phyloP scores from a whole-genome alignment of 2,113 vertebrate species.

The Stigmatopora nigra region DNA sequence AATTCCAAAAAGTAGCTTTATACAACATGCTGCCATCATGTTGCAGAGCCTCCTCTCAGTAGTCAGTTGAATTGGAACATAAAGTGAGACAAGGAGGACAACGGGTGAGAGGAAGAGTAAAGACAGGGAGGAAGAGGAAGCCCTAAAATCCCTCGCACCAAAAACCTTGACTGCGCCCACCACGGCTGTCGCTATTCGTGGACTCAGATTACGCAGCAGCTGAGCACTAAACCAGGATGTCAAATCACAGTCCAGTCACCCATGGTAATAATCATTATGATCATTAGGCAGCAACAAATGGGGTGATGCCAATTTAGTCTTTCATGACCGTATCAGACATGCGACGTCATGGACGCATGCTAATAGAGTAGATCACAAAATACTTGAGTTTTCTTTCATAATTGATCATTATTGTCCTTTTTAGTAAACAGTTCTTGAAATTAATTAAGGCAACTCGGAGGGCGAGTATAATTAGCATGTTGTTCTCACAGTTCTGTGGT shows the following conservation, averaged over 20 bases:
- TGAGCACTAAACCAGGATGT: conserved; percentile 60
- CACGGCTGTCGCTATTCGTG: conserved; percentile 61
- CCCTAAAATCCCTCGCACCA: conserved; percentile 49
- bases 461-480: too few relatives aligned
- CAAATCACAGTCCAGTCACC: conserved; percentile 55
- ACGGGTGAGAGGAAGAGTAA: conserved; percentile 35
- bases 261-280: conserved; percentile 55
- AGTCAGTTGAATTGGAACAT: conserved; percentile 28
- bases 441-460: too few relatives aligned
- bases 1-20: conserved; percentile 46
- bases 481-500: too few relatives aligned
- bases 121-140: conserved; percentile 45
- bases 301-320: conserved; percentile 4
- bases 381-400: too few relatives aligned
- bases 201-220: conserved; percentile 69
- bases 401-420: too few relatives aligned
- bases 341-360: background rate
- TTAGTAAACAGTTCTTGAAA: too few relatives aligned
- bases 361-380: too few relatives aligned
- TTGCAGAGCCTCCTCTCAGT: conserved; percentile 17
- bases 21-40: conserved; percentile 44
- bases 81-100: conserved; percentile 23
- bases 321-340: background rate
- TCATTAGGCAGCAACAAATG: conserved; percentile 36
- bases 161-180: conserved; percentile 42